Percentiles rank a stretch among this genome's conserved stretches.
Evolutionary conservation across 1,140 invertebrate species (phyloP).

Genomic region (Conus betulinus): DNA sequence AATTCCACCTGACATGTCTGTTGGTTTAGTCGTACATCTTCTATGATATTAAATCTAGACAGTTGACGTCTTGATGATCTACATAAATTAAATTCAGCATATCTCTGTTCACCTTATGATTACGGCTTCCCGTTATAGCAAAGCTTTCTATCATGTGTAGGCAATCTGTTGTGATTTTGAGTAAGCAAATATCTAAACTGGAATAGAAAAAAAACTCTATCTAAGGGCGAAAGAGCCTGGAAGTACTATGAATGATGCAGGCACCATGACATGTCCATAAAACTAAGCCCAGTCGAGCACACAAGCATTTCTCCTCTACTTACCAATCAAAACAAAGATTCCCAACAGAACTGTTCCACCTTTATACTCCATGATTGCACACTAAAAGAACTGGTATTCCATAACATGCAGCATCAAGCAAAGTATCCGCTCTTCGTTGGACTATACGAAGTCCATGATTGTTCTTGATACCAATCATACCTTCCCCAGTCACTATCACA

Average conservation of each 20-base stretch:
- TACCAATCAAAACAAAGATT: constrained; percentile 37
- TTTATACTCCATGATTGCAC: constrained; percentile 19
- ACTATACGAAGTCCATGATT: constrained; percentile 11
- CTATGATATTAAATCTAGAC: too few relatives aligned
- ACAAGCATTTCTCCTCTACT: background rate
- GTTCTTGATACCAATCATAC: background rate
- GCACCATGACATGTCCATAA: background rate
- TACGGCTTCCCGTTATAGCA: too few relatives aligned
- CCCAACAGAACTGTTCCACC: constrained; percentile 29
- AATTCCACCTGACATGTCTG: too few relatives aligned
- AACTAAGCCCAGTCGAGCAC: background rate
- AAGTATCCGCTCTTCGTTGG: background rate
- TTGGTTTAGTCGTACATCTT: too few relatives aligned
- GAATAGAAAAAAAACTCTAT: too few relatives aligned
- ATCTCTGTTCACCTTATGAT: too few relatives aligned
- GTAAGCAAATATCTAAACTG: too few relatives aligned
- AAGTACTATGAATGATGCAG: background rate
- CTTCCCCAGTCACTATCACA: constrained; percentile 1
- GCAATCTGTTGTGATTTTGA: too few relatives aligned
- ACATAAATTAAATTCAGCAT: too few relatives aligned
- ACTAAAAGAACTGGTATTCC: background rate
- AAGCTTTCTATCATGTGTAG: too few relatives aligned
- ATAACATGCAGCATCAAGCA: background rate
- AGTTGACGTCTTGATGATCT: too few relatives aligned
- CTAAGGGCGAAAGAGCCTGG: too few relatives aligned